Percentiles rank a stretch among this genome's conserved stretches.
Evolutionary conservation across 2,888 invertebrate genomes (phyloP).

Genomic region (Heteropelma amictum): DNA sequence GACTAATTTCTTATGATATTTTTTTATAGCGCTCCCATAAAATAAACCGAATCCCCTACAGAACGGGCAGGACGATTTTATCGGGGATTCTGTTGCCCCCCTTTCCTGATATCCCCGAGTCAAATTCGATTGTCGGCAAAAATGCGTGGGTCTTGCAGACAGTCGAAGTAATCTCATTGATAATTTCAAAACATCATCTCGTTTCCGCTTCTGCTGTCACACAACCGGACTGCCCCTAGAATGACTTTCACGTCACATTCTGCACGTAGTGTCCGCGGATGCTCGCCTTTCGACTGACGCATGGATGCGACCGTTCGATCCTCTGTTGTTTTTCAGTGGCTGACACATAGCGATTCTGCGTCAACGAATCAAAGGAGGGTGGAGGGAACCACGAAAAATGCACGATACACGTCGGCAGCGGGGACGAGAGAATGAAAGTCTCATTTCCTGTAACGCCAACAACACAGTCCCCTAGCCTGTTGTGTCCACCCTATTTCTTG

Average conservation of each 20-base stretch:
- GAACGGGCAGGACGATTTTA: background rate
- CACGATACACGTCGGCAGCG: background rate
- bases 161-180: slow-evolving; percentile 7
- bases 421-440: slow-evolving; percentile 16
- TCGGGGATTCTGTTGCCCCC: background rate
- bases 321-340: slow-evolving; percentile 13
- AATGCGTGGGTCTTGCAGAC: slow-evolving; percentile 11
- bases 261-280: slow-evolving; percentile 59
- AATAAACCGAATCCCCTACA: background rate
- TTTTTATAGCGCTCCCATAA: slow-evolving; percentile 7
- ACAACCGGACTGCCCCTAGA: background rate
- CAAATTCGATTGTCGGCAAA: slow-evolving; percentile 27
- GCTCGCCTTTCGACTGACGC: slow-evolving; percentile 71
- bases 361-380: slow-evolving; percentile 11
- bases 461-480: slow-evolving; percentile 18
- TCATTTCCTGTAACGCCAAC: slow-evolving; percentile 25
- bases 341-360: background rate
- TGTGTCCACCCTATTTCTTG: background rate
- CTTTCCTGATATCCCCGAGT: slow-evolving; percentile 7
- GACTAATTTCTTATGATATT: slow-evolving; percentile 5
- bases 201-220: too few species aligned
- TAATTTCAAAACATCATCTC: slow-evolving; percentile 32
- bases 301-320: slow-evolving; percentile 67
- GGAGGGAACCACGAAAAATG: slow-evolving; percentile 7
- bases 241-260: slow-evolving; percentile 54